phyloP scores from a whole-genome alignment of 2,797 vertebrate genomes.

The Phataginus tetradactyla region DNA sequence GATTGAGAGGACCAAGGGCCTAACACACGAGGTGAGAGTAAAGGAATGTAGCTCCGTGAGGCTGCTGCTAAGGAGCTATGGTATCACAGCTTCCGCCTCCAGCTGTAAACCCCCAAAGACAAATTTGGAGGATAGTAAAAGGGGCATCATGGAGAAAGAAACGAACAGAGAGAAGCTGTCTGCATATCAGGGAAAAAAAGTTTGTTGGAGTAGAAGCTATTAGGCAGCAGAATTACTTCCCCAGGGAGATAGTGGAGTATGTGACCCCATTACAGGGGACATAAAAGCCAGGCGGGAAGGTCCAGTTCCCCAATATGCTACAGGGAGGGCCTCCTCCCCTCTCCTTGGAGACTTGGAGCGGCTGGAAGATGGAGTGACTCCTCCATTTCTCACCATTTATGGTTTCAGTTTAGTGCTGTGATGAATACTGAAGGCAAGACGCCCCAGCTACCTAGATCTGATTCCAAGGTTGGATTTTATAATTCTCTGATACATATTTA shows the following conservation, averaged over 20 bases:
- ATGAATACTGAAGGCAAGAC: constrained; percentile 41
- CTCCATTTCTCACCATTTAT: constrained; percentile 37
- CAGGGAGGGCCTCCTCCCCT: not conserved
- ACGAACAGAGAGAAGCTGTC: constrained; percentile 69
- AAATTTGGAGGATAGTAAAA: constrained; percentile 73
- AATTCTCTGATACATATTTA: constrained; percentile 53
- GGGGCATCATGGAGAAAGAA: constrained; percentile 70
- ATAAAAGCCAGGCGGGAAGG: constrained; percentile 57
- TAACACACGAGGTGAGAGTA: not conserved
- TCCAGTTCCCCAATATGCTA: constrained; percentile 63
- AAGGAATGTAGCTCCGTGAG: not conserved
- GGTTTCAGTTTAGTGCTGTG: constrained; percentile 6
- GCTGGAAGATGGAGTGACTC: constrained; percentile 25
- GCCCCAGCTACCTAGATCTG: not conserved
- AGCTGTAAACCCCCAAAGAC: constrained; percentile 70
- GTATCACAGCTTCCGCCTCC: not conserved
- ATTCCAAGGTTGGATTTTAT: constrained; percentile 57
- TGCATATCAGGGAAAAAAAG: constrained; percentile 71
- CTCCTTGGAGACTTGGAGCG: not conserved
- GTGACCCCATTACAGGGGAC: constrained; percentile 71
- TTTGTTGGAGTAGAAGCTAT: constrained; percentile 72
- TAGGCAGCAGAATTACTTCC: constrained; percentile 73
- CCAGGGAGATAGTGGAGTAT: constrained; percentile 57
- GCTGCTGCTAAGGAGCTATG: not conserved
- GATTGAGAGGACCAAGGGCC: not conserved